Conservation (phyloP, 2,888 invertebrate species). For the Temnothorax unifasciatus region DNA sequence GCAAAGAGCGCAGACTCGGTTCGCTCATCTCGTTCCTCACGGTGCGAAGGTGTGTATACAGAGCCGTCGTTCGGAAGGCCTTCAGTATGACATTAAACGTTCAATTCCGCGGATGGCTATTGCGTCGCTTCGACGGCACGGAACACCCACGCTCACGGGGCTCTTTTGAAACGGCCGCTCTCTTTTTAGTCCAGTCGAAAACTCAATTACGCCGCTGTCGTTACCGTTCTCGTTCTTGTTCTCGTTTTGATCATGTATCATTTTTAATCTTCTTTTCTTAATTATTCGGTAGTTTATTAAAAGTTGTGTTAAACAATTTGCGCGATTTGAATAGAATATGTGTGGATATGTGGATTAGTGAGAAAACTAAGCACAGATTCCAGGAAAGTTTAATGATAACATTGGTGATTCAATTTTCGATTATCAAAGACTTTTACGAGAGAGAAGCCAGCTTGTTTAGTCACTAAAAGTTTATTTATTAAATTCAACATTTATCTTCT, state of each 20-base stretch:
- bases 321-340: not conserved
- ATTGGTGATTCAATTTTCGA: constrained; percentile 4
- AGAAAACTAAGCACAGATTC: not conserved
- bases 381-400: not conserved
- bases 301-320: not conserved
- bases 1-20: constrained; percentile 80
- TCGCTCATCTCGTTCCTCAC: constrained; percentile 65
- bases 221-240: not conserved
- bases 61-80: constrained; percentile 67
- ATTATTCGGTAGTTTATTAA: constrained; percentile 19
- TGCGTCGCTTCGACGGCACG: constrained; percentile 72
- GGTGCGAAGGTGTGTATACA: constrained; percentile 77
- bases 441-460: not conserved
- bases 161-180: constrained; percentile 58
- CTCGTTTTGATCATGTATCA: not conserved
- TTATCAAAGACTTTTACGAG: not conserved
- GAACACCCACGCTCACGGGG: constrained; percentile 71
- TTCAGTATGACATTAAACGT: constrained; percentile 84
- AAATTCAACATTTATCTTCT: not conserved
- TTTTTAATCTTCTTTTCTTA: not conserved
- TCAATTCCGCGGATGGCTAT: constrained; percentile 79
- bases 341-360: constrained; percentile 26
- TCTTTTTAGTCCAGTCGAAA: constrained; percentile 39
- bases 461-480: not conserved
- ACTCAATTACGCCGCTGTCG: constrained; percentile 5